Evolutionary conservation across 2,888 invertebrate species (phyloP), one percentile per base, ranked within the genome.

Genomic region (Ellobium chinense): DNA sequence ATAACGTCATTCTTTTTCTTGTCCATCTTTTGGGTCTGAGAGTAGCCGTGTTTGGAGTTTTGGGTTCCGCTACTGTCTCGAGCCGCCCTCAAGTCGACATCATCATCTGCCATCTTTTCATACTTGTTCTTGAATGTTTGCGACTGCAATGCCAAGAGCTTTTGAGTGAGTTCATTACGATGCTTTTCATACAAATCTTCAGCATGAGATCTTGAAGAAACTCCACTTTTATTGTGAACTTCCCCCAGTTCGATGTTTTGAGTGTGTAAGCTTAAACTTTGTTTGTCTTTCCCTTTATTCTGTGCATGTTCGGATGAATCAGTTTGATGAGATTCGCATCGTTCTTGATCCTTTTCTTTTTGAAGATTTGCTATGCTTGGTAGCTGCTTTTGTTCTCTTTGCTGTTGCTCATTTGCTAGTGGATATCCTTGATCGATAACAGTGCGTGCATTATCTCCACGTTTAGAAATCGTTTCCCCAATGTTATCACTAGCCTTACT

Each of bases 161-260:
- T n/a, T n/a, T n/a, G n/a, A n/a, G n/a, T n/a, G n/a, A n/a, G n/a
- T n/a, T n/a, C n/a, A n/a, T n/a, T n/a, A n/a, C n/a, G n/a, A n/a
- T n/a, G n/a, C n/a, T n/a, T n/a, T n/a, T n/a, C n/a, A n/a, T n/a
- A n/a, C n/a, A n/a, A n/a, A n/a, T n/a, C n/a, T n/a, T n/a, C n/a
- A n/a, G n/a, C n/a, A n/a, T n/a, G n/a, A n/a, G n/a, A n/a, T n/a
- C n/a, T n/a, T 5, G 4, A 21, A 1, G 9, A 24, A 9, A 34
- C 34, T 24, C 4, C 37, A 7, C 58, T 24, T 36, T 60, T 60
- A 21, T 58, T 37, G 5, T 36, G 58, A 2, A 37, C 4, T 0
- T 60, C 72, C 24, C 1, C 18, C 18, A 72, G 36, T 46, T 72
- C 58, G 56, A 72, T 56, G 3, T 72, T 72, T 18, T 72, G 72